Base-by-base conservation (phyloP, 1,140 invertebrate species). In the Drosophila pectinifera region DNA sequence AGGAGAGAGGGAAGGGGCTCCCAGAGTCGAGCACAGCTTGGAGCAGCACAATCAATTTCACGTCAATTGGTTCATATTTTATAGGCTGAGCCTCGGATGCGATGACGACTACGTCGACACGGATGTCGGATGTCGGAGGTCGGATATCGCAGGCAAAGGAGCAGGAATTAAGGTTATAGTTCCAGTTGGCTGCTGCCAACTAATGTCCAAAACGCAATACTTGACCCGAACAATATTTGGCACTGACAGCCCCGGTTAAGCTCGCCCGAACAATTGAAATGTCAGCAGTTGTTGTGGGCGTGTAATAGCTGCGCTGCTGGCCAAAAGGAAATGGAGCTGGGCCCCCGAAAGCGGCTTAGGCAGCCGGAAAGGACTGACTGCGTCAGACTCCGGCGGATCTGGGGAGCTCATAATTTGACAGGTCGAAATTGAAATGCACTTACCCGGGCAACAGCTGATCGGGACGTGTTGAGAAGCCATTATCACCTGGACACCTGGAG, bases 61-160 rank as follows among this genome's bases (percentile, higher is more conserved):
- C 77, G 80, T 84, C 85, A 89, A 89, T 89, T 84, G 80, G 59
- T 80, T 89, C 77, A 90, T 90, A 85, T 88, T 88, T 88, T 84
- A 88, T 89, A 80, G 85, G 77, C 80, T 77, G 59, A 80, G 64
- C 73, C 56, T 45, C 8, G 26, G 54, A 55, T 51, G 55, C 76
- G 56, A 68, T 48, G 76, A 49, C 62, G 55, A 55, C 43, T 38
- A 46, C 41, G 49, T 72, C 68, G 64, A 28, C 49, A 70, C 42
- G 64, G 51, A 64, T 64, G 28, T 24, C 13, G 57, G 22, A 18
- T 39, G 34, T 22, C 55, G 41, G 26, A 18, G 46, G 46, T 49
- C 48, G 48, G 46, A 58, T 65, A 73, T 55, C 46, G 61, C 34
- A 39, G 67, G 13, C 62, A n/a, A 68, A 74, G 70, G 14, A 28